Conservation (phyloP, 2,113 vertebrate genomes). For the Bucco capensis region DNA sequence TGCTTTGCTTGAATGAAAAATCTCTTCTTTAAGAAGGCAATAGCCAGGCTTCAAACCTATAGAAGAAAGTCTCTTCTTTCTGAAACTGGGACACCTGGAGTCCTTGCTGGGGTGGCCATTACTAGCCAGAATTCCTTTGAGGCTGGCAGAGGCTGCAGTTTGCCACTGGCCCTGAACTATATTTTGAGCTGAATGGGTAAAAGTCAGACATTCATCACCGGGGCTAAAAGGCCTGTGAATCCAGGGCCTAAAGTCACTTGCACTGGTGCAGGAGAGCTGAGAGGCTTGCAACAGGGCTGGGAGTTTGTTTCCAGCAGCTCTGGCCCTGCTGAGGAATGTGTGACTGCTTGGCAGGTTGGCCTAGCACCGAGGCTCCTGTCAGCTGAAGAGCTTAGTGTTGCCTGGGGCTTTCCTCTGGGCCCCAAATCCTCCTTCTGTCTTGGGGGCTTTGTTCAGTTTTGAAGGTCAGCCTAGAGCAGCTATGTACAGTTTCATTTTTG, state of each 20-base stretch:
- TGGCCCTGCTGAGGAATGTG: background rate
- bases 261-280: rapidly evolving
- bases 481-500: background rate
- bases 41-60: background rate
- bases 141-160: background rate
- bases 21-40: background rate
- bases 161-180: background rate
- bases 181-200: background rate
- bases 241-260: background rate
- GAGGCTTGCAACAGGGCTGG: background rate
- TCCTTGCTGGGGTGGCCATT: background rate
- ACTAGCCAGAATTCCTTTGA: background rate
- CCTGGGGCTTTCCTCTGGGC: background rate
- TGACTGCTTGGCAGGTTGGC: rapidly evolving
- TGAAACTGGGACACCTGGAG: background rate
- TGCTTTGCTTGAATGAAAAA: background rate
- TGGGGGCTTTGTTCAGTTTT: background rate
- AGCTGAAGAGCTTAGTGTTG: background rate
- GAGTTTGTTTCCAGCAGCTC: background rate
- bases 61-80: background rate
- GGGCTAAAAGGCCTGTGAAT: background rate
- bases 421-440: background rate
- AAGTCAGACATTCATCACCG: background rate
- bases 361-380: rapidly evolving
- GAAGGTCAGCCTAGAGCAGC: background rate